Evolutionary conservation across 1,140 invertebrate genomes (phyloP), one percentile per base, ranked within the genome.

Genomic region (Ceratina calcarata): DNA sequence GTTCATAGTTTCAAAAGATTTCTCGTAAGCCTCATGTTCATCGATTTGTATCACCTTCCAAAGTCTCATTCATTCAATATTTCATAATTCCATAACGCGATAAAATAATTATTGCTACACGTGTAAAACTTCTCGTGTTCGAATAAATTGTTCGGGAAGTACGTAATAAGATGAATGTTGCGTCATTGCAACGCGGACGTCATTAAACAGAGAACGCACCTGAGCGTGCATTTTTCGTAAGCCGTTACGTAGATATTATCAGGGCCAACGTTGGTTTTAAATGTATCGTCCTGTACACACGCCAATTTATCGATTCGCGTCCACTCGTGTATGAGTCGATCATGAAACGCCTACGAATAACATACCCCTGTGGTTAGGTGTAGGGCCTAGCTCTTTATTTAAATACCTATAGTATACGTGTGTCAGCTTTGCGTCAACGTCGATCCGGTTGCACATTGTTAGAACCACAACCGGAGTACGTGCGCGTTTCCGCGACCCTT

Each of bases 231-330:
- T 49, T 69, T 77, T 68, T 76, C 32, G 37, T 45, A 37, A 55
- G 32, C 55, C 53, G 22, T 37, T 51, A 49, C 37, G 37, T 45
- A 6, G 37, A 45, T 10, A 10, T 68, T 70, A 75, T 83, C 45
- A 27, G 45, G 61, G 55, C 32, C 49, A 68, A 37, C 16, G 61
- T 45, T 45, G 20, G 65, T 58, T 64, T 32, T 32, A 60, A 64
- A 75, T 18, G 67, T 66, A 74, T 79, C 58, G 67, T 58, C 62
- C 72, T 61, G 32, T 60, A 73, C 71, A 67, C 22, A 49, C 18
- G 53, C 45, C 69, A 75, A 84, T 84, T 84, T 84, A 85, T 85
- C 78, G 83, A 85, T 85, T 69, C 72, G 57, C 60, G 78, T 80
- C 70, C 68, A 53, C 66, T 70, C 73, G 68, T 57, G n/a, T n/a